Evolutionary conservation across 2,888 invertebrate species (phyloP), one percentile per base, ranked within the genome.

Genomic region (Macrostomum cliftonense): DNA sequence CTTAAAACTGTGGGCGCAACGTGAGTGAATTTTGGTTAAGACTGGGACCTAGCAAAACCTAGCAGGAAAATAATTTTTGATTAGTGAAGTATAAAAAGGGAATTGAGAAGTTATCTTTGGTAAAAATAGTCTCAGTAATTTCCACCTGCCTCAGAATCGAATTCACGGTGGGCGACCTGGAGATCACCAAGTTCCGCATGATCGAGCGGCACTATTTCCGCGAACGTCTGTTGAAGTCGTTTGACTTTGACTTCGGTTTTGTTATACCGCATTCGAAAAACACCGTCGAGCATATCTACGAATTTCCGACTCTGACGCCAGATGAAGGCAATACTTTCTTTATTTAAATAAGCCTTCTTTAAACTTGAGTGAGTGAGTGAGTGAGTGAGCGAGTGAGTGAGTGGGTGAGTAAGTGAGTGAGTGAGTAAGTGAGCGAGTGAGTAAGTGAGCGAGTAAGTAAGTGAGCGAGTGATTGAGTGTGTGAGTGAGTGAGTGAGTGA

Each of bases 191-290:
- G 68, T 95, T 97, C 72, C 78, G 95, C 49, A 97, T 95, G 95
- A 89, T 95, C 60, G 93, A 95, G 70, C 79, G 87, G 43, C 93
- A 95, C 71, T 95, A 85, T 75, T 95, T 91, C 73, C 75, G 85
- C 52, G 87, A 95, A 61, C 82, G 80, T 51, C 73, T 91, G 54
- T 75, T 95, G 49, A 95, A 97, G 73, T 89, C 88, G 12, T 95
- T 97, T 74, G 95, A 97, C 70, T 97, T 97, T 75, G 91, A 95
- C 71, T 97, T 97, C 76, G 95, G 95, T 43, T 97, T 91, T 71
- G 95, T 95, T 71, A 93, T 97, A 72, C 95, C 95, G 42, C 84
- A 84, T 72, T 93, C 89, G 54, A 80, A 83, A 64, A 97, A 97
- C 70, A 88, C 91, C 12, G 93, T 93, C 71, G 95, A 97, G 73